Base-by-base conservation (phyloP, 2,113 vertebrate species). In the Carassius carassius region DNA sequence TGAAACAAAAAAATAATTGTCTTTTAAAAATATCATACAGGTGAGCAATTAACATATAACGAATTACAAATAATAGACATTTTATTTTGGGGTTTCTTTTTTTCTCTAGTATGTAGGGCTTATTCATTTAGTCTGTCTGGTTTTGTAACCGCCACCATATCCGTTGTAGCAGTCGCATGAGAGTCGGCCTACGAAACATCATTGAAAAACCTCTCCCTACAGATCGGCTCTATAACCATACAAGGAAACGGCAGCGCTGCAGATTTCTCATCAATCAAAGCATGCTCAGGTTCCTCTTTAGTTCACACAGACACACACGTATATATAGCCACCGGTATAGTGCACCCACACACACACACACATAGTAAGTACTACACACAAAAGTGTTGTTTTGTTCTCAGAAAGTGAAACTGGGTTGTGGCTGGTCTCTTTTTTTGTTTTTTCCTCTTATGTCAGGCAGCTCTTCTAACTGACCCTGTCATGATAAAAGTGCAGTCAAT, bases 381-480 rank as follows among this genome's bases (percentile, higher is more conserved):
- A 41, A 49, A 75, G 35, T 16, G 21, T 19, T 0, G 3, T 21
- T 63, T 47, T 65, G 16, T 56, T 58, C 83, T 56, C 62, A 21
- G 75, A 76, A 69, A 78, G 23, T 70, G 62, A 84, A 84, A 84
- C 62, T 70, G 17, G 32, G 32, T 70, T 78, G 62, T 56, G 75
- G 83, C 67, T 5, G 35, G 44, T 84, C 13, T 82, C 10, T 44
- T 73, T 83, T 51, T 83, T 54, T 29, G 8, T 54, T 51, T 82
- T 54, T 73, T 25, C 21, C 49, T 44, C 67, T 73, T 2, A 0
- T 60, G 19, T 44, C 9, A 60, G 21, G 10, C 56, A 62, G 12
- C 32, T 41, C 56, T 78, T 12, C 6, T 41, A 23, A 41, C 12
- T 3, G 6, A 60, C 5, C 1, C 2, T 75, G 12, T 54, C 65